Percentiles rank a stretch among this genome's conserved stretches.
phyloP scores from a whole-genome alignment of 1,140 invertebrate genomes.

The Ladona fulva region DNA sequence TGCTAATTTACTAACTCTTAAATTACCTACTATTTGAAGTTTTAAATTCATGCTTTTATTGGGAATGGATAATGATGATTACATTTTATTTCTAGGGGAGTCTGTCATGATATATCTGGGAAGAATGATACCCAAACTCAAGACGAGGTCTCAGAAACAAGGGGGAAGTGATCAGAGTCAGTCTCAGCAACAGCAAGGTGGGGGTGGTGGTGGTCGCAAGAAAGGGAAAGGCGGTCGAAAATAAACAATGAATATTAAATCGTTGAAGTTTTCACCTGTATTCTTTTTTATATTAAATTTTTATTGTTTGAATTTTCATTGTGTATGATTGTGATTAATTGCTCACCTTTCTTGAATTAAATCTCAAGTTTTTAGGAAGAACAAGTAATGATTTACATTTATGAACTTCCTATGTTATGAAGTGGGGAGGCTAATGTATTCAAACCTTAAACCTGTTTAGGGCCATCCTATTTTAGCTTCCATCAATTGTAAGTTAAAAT shows the following conservation, averaged over 20 bases:
- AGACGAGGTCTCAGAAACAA: constrained; percentile 55
- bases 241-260: not conserved
- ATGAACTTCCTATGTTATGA: too few species aligned
- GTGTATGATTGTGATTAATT: too few species aligned
- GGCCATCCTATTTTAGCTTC: too few species aligned
- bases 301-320: not conserved
- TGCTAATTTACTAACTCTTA: too few species aligned
- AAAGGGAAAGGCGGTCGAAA: constrained; percentile 11
- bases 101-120: constrained; percentile 67
- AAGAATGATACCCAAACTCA: constrained; percentile 86
- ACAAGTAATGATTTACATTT: too few species aligned
- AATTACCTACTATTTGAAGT: too few species aligned
- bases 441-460: too few species aligned
- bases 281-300: not conserved
- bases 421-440: too few species aligned
- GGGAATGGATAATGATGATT: not conserved
- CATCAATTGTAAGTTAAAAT: too few species aligned
- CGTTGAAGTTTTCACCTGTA: not conserved
- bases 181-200: constrained; percentile 9
- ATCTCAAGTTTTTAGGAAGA: too few species aligned
- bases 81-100: constrained; percentile 47
- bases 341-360: too few species aligned
- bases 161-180: constrained; percentile 30
- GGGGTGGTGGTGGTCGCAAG: not conserved
- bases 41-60: too few species aligned